phyloP scores from a whole-genome alignment of 2,888 invertebrate genomes.

The Aproaerema taeniolella region DNA sequence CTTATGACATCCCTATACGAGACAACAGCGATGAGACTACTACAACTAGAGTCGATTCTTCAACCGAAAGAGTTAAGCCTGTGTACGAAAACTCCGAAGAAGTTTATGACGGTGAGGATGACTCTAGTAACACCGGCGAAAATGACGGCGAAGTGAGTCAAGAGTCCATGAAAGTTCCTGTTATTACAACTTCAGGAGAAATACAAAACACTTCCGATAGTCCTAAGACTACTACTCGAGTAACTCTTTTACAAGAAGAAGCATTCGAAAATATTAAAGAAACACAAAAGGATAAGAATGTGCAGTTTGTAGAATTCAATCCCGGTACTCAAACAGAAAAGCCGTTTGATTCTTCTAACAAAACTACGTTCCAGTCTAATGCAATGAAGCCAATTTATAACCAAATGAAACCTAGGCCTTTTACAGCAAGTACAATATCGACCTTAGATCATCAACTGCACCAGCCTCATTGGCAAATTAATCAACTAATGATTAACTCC shows the following conservation, averaged over 20 bases:
- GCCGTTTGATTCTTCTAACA: slow-evolving; percentile 54
- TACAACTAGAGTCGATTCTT: slow-evolving; percentile 30
- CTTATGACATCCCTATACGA: slow-evolving; percentile 66
- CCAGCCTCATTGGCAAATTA: slow-evolving; percentile 72
- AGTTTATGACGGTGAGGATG: slow-evolving; percentile 64
- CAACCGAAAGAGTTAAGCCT: slow-evolving; percentile 40
- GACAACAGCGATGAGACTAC: slow-evolving; percentile 61
- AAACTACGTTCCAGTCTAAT: slow-evolving; percentile 50
- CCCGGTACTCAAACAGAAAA: slow-evolving; percentile 70
- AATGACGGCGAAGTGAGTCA: slow-evolving; percentile 63
- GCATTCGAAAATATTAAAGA: slow-evolving; percentile 29
- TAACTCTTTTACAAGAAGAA: slow-evolving; percentile 44
- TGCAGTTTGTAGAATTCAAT: slow-evolving; percentile 38
- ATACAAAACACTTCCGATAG: slow-evolving; percentile 21
- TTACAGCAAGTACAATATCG: slow-evolving; percentile 46
- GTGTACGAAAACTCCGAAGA: slow-evolving; percentile 66
- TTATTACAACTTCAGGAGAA: slow-evolving; percentile 57
- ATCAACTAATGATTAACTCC: slow-evolving; percentile 59
- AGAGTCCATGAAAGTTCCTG: slow-evolving; percentile 67
- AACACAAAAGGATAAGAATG: slow-evolving; percentile 30
- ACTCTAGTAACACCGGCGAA: slow-evolving; percentile 37
- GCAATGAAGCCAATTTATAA: slow-evolving; percentile 54
- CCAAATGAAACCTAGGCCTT: slow-evolving; percentile 59
- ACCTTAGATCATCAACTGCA: slow-evolving; percentile 64
- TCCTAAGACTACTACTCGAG: slow-evolving; percentile 35